Percentiles rank a stretch among this genome's conserved stretches.
Evolutionary conservation across 1,140 invertebrate genomes (phyloP).

Genomic region (Camponotus pennsylvanicus): DNA sequence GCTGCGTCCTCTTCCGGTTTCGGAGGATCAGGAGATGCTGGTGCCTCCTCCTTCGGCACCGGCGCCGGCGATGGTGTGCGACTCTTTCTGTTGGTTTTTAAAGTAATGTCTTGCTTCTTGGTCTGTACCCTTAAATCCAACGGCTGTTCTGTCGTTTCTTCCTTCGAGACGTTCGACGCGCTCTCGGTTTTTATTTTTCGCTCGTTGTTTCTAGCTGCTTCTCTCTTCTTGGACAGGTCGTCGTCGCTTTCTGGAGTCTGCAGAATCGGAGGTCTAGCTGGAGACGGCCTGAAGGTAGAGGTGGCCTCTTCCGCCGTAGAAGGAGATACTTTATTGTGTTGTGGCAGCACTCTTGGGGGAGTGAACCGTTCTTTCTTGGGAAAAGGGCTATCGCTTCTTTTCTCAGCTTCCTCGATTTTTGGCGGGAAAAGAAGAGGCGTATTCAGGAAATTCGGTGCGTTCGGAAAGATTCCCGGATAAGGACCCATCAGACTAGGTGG

Average conservation of each 20-base stretch:
- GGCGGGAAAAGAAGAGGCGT: constrained; percentile 88
- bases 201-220: constrained; percentile 33
- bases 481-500: constrained; percentile 84
- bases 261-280: constrained; percentile 86
- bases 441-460: constrained; percentile 88
- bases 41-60: constrained; percentile 38
- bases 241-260: constrained; percentile 80
- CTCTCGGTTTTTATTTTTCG: constrained; percentile 69
- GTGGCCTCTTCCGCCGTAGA: constrained; percentile 89
- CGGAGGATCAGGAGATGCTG: constrained; percentile 71
- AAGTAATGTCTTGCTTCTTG: constrained; percentile 83
- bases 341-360: constrained; percentile 81
- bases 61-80: constrained; percentile 66
- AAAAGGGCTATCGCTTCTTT: constrained; percentile 74
- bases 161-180: constrained; percentile 22
- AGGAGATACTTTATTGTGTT: constrained; percentile 87
- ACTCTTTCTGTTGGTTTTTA: constrained; percentile 58
- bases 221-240: constrained; percentile 70
- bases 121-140: constrained; percentile 90
- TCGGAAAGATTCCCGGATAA: constrained; percentile 87
- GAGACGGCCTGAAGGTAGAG: constrained; percentile 88
- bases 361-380: constrained; percentile 84
- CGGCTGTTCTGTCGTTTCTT: constrained; percentile 88
- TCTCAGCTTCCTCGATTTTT: constrained; percentile 81
- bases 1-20: constrained; percentile 86